Percentiles rank a stretch among this genome's conserved stretches.
These are phyloP conservation scores for Tautogolabrus adspersus DNA, from an alignment of 2,113 vertebrate genomes.

Conservation along the genomic window DNA sequence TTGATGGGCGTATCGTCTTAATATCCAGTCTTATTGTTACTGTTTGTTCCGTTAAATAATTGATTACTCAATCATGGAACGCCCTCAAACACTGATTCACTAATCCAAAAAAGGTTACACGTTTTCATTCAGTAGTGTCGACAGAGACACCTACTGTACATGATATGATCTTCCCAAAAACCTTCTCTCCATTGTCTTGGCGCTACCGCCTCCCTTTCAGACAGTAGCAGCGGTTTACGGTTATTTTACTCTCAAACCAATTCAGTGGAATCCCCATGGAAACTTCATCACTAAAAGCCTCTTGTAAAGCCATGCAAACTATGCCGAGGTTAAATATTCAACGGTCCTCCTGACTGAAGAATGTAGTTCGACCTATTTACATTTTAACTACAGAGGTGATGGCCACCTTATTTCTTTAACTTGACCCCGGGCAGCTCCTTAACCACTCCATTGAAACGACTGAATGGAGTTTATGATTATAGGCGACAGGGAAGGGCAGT, in stretches of 20 bases:
- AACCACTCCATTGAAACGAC: constrained; percentile 13
- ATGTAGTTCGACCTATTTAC: constrained; percentile 38
- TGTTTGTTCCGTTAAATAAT: constrained; percentile 71
- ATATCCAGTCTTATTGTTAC: constrained; percentile 61
- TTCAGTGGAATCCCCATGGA: constrained; percentile 48
- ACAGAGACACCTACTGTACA: neutral
- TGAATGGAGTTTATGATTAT: neutral
- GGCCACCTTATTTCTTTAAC: constrained; percentile 34
- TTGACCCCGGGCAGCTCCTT: constrained; percentile 5
- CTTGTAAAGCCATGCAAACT: constrained; percentile 44
- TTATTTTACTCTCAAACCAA: constrained; percentile 25
- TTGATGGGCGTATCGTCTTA: constrained; percentile 68
- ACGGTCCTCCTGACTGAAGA: constrained; percentile 30
- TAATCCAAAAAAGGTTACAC: constrained; percentile 13
- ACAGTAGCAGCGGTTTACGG: constrained; percentile 35
- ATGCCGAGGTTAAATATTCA: constrained; percentile 68
- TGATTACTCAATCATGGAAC: constrained; percentile 60
- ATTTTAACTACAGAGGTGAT: constrained; percentile 48
- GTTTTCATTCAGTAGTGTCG: neutral
- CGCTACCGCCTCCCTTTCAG: neutral
- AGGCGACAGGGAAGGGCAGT: neutral
- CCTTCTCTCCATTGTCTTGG: neutral
- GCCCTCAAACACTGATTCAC: constrained; percentile 46
- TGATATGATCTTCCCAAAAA: too few species aligned
- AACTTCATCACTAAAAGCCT: constrained; percentile 37